Evolutionary conservation across 2,888 invertebrate species (phyloP).

Genomic region (Pseudolycoriella hygida): DNA sequence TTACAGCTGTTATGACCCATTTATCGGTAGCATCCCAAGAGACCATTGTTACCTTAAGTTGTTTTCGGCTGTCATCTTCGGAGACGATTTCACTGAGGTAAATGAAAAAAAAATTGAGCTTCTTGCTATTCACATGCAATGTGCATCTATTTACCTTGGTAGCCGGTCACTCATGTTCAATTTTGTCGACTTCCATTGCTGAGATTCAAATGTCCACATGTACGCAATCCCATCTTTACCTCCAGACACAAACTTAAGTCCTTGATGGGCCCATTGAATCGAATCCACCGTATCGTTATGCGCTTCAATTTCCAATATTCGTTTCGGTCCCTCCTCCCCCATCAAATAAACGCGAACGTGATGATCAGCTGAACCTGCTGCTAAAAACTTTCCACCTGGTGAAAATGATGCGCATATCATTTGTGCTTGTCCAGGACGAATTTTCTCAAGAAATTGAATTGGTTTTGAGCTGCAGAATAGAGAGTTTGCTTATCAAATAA

Average conservation of each 20-base stretch:
- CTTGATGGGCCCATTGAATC: slow-evolving; percentile 83
- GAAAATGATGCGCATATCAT: slow-evolving; percentile 89
- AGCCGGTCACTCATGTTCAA: slow-evolving; percentile 51
- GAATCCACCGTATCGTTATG: slow-evolving; percentile 78
- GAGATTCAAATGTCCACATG: slow-evolving; percentile 80
- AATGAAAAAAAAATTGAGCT: too few species aligned
- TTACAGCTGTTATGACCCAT: slow-evolving; percentile 78
- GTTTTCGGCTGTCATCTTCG: slow-evolving; percentile 39
- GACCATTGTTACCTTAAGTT: slow-evolving; percentile 84
- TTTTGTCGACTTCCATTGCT: slow-evolving; percentile 69
- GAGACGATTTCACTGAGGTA: slow-evolving; percentile 8
- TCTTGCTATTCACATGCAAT: too few species aligned
- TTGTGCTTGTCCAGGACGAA: slow-evolving; percentile 84
- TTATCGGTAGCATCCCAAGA: slow-evolving; percentile 85
- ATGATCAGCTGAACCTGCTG: slow-evolving; percentile 89
- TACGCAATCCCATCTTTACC: slow-evolving; percentile 90
- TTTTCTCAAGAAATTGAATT: slow-evolving; percentile 78
- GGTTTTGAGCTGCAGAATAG: slow-evolving; percentile 42
- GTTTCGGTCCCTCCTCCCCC: slow-evolving; percentile 58
- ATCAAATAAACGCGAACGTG: slow-evolving; percentile 83
- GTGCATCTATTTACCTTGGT: slow-evolving; percentile 34
- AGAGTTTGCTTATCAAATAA: too few species aligned
- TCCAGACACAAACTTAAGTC: slow-evolving; percentile 80
- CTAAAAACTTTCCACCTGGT: slow-evolving; percentile 75
- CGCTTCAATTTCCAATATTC: slow-evolving; percentile 37